These are phyloP conservation scores for Eupristina koningsbergeri DNA, from an alignment of 1,140 invertebrate species.

Conservation along the genomic window DNA sequence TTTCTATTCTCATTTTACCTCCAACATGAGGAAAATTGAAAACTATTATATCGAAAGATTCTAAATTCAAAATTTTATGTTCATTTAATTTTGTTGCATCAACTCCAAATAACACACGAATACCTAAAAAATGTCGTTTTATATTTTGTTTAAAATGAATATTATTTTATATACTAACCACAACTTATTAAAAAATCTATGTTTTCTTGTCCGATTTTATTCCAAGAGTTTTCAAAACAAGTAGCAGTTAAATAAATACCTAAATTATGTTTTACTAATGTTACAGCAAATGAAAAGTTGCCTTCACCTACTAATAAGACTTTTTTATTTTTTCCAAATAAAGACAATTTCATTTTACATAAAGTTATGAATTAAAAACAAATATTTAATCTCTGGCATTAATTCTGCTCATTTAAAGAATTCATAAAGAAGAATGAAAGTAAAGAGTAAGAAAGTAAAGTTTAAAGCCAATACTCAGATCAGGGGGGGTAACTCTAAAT, in stretches of 20 bases:
- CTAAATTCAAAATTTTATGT: conserved; percentile 56
- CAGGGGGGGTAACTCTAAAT: too few relatives aligned
- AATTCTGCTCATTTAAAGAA: too few relatives aligned
- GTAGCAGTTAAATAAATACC: conserved; percentile 61
- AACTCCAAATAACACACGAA: conserved; percentile 70
- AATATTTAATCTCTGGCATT: too few relatives aligned
- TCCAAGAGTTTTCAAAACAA: conserved; percentile 61
- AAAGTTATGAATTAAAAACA: neutral
- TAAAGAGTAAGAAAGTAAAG: too few relatives aligned
- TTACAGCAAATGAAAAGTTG: conserved; percentile 76
- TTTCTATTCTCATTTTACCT: conserved; percentile 79
- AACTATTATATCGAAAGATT: conserved; percentile 73
- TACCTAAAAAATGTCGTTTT: conserved; percentile 67
- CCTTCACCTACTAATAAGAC: conserved; percentile 75
- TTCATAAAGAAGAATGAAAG: too few relatives aligned
- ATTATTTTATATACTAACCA: conserved; percentile 58
- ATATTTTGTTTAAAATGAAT: neutral
- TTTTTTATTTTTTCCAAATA: conserved; percentile 61
- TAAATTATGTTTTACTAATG: conserved; percentile 63
- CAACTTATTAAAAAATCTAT: conserved; percentile 60
- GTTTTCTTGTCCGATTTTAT: conserved; percentile 60
- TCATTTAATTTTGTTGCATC: conserved; percentile 73
- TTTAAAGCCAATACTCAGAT: too few relatives aligned
- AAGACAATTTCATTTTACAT: conserved; percentile 58
- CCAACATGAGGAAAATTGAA: conserved; percentile 80